Conservation (phyloP, 2,888 invertebrate genomes). For the Amphipoea lucens region DNA sequence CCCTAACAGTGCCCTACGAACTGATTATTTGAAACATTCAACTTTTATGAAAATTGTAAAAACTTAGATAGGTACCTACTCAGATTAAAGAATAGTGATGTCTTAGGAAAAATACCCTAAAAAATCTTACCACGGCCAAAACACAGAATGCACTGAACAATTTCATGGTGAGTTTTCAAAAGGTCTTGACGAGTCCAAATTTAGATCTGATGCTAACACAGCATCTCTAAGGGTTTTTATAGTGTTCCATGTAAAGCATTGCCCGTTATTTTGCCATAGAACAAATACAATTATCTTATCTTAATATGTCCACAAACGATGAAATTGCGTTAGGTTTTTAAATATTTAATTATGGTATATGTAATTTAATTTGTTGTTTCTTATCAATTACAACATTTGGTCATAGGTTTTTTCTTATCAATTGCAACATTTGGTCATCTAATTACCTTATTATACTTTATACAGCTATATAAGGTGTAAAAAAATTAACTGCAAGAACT, state of each 20-base stretch:
- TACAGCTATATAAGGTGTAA: no score
- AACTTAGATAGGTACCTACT: background rate
- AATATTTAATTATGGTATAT: conserved; percentile 41
- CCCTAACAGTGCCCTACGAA: background rate
- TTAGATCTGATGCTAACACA: conserved; percentile 52
- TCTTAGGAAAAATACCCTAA: background rate
- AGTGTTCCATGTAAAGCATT: conserved; percentile 71
- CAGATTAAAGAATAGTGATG: background rate
- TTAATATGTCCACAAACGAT: conserved; percentile 21
- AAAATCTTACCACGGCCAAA: conserved; percentile 71
- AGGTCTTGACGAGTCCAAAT: conserved; percentile 27
- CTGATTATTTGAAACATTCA: background rate
- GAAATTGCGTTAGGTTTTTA: conserved; percentile 59
- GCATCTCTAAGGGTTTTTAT: conserved; percentile 78
- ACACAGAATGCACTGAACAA: conserved; percentile 64
- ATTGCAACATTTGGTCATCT: conserved; percentile 36
- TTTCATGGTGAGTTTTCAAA: conserved; percentile 72
- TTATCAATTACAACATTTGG: conserved; percentile 44
- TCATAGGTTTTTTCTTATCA: background rate
- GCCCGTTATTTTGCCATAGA: conserved; percentile 63
- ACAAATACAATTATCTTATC: conserved; percentile 79
- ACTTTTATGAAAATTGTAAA: background rate
- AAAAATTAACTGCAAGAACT: no score
- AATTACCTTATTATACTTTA: no score
- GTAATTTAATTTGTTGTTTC: conserved; percentile 40